A percentile compares a stretch with the other conserved stretches of the same genome.
These are phyloP conservation scores for Zootoca vivipara DNA, from an alignment of 2,113 vertebrate genomes.

Conservation along the genomic window DNA sequence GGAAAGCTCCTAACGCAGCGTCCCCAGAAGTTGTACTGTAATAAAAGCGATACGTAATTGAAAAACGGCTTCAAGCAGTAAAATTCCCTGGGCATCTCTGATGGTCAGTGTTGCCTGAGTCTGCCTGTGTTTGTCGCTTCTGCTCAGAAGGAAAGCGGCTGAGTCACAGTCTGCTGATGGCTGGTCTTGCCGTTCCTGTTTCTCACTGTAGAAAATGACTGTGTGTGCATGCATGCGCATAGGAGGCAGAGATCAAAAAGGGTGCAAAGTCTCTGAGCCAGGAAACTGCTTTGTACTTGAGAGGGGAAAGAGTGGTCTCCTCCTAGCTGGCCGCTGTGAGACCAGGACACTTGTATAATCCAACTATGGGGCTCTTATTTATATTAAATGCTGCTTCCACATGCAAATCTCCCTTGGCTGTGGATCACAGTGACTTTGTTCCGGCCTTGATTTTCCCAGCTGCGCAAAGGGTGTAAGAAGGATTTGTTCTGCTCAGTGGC, in stretches of 20 bases:
- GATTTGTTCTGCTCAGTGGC: neutral
- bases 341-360: too few relatives aligned
- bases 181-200: neutral
- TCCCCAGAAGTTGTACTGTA: neutral
- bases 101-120: neutral
- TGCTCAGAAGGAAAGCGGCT: neutral
- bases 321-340: too few relatives aligned
- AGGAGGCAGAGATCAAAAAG: too few relatives aligned
- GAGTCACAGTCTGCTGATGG: neutral
- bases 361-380: too few relatives aligned
- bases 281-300: neutral
- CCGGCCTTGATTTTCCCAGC: neutral
- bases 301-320: too few relatives aligned
- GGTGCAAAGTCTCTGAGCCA: neutral
- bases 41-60: neutral
- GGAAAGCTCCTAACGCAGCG: neutral
- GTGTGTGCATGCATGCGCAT: neutral
- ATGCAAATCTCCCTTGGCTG: neutral
- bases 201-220: neutral
- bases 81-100: neutral
- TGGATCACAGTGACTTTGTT: neutral
- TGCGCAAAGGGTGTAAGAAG: neutral
- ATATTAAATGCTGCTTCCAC: neutral
- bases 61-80: too few relatives aligned
- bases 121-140: neutral